Evolutionary conservation across 1,140 invertebrate genomes (phyloP).

Genomic region (Danaus melanippus): DNA sequence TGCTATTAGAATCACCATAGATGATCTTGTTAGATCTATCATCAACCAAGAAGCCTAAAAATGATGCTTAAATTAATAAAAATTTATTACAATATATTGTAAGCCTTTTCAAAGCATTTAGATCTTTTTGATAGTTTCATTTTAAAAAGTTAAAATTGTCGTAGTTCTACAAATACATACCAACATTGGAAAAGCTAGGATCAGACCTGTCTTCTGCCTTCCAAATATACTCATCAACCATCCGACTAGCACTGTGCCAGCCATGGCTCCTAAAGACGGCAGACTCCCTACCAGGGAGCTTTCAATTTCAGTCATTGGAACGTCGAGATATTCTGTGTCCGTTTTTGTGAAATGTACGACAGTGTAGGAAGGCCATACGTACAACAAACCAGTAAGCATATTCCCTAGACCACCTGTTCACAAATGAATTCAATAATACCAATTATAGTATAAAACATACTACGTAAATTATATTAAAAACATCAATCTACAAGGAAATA

Average conservation of each 20-base stretch:
- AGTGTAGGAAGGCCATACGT: constrained; percentile 48
- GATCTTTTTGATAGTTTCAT: too few relatives aligned
- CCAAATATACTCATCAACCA: constrained; percentile 37
- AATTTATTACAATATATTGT: not conserved
- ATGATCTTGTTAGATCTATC: constrained; percentile 38
- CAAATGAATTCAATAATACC: too few relatives aligned
- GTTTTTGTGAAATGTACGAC: constrained; percentile 26
- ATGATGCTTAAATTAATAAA: not conserved
- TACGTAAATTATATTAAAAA: too few relatives aligned
- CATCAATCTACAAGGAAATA: too few relatives aligned
- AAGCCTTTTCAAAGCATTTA: not conserved
- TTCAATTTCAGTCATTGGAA: constrained; percentile 42
- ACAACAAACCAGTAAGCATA: constrained; percentile 29
- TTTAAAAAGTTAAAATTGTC: too few relatives aligned
- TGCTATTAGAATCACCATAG: constrained; percentile 68
- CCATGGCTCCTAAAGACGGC: constrained; percentile 39
- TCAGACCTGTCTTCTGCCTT: constrained; percentile 39
- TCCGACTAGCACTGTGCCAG: constrained; percentile 33
- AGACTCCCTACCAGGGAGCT: constrained; percentile 44
- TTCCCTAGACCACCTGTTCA: constrained; percentile 24
- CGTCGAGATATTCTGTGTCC: constrained; percentile 29
- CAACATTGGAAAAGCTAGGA: constrained; percentile 38
- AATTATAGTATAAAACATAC: too few relatives aligned
- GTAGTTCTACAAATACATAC: constrained; percentile 27
- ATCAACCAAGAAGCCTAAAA: constrained; percentile 30